Evolutionary conservation across 2,797 vertebrate species (phyloP), one percentile per base, ranked within the genome.

Genomic region (Neosilurus hyrtlii): DNA sequence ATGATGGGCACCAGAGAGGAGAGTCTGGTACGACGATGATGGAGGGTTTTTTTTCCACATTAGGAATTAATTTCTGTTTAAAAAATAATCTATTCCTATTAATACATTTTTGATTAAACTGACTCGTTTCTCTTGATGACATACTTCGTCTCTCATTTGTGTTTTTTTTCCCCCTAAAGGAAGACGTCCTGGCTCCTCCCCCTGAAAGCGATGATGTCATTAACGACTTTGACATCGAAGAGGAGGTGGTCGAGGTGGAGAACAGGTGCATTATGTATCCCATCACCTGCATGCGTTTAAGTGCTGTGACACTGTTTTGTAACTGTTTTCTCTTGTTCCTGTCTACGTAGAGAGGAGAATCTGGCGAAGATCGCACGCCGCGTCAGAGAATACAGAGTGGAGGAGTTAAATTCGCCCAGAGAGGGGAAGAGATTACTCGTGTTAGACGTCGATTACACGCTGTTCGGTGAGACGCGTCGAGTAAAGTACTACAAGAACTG

Each of bases 1-100:
- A 99, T 99, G 98, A 99, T 99, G 98, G 98, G 98, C 80, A 99
- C 96, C 89, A 96, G 98, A 93, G 98, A 99, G 88, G 98, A 99
- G 91, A 97, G 97, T 90, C 94, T 99, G 97, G 98, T 99, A 95
- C 43, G 4, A 43, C 8, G 43, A 43, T 30, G 30, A 30, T 30
- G 30, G 30, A 30, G 30, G 30, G 30, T 1, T 43, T 43, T 43
- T 43, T 43, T 43, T 43, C 8, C 4, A 43, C 43, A 43, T 43
- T 4, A 43, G 4, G 43, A 43, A 43, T 43, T 43, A 43, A 43
- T 43, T 43, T 5, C 43, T 43, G 43, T 8, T 43, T 43, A 43
- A 43, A 43, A 30, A 30, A 30, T 1, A 43, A 43, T 43, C 4
- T 43, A 0, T 43, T 43, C 43, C 3, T 43, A 8, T 1, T 4